A percentile compares a stretch with the other conserved stretches of the same genome.
Conservation (phyloP, 2,888 invertebrate species). For the Eilema depressum region DNA sequence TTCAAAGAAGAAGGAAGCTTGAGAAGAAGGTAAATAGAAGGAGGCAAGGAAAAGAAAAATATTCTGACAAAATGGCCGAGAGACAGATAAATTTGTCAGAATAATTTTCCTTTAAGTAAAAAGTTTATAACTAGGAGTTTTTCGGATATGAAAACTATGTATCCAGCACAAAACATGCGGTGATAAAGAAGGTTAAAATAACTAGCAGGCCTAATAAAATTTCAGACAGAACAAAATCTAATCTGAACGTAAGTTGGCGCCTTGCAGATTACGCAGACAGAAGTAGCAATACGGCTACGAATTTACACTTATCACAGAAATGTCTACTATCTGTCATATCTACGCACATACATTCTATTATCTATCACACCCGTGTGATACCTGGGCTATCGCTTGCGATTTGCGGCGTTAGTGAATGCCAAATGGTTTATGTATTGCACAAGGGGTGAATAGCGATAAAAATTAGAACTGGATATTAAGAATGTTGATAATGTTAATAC, state of each 20-base stretch:
- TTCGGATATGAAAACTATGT: too few species aligned
- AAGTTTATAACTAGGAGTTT: too few species aligned
- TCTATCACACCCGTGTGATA: neutral
- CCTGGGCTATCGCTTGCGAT: neutral
- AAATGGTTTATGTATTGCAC: neutral
- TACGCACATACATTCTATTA: constrained; percentile 3
- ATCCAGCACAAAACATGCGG: neutral
- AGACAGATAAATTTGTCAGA: neutral
- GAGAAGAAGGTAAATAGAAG: neutral
- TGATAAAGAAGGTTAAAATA: neutral
- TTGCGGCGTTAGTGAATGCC: neutral
- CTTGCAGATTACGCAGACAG: neutral
- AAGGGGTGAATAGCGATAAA: neutral
- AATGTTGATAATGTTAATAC: neutral
- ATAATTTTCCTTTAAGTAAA: neutral
- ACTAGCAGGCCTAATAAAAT: neutral
- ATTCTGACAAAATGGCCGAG: neutral
- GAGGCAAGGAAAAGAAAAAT: neutral
- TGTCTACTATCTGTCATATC: constrained; percentile 5
- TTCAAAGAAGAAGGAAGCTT: neutral
- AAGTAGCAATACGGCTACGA: neutral
- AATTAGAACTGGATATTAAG: neutral
- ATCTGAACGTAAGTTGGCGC: neutral
- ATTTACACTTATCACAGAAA: neutral
- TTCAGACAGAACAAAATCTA: constrained; percentile 1